These are phyloP conservation scores for Pteronura brasiliensis DNA, from an alignment of 2,113 vertebrate genomes.

Conservation along the genomic window DNA sequence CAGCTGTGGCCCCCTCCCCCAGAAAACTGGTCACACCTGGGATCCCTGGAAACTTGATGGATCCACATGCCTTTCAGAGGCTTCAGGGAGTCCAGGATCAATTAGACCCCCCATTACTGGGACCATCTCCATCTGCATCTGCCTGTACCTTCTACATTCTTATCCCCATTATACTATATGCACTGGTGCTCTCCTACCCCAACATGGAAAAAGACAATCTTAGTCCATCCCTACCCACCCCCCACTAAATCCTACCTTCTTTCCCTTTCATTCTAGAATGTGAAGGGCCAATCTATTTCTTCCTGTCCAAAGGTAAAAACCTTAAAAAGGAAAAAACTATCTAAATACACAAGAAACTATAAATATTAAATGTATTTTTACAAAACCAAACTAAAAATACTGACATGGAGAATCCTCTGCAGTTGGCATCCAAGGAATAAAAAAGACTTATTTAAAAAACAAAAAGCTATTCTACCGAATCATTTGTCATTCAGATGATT, in stretches of 20 bases:
- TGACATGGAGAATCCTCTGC: background rate
- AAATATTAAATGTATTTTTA: conserved; percentile 1
- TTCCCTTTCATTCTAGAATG: background rate
- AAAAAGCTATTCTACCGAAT: background rate
- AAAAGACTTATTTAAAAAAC: background rate
- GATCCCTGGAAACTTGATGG: background rate
- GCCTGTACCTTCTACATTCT: background rate
- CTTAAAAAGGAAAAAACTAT: background rate
- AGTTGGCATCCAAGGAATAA: background rate
- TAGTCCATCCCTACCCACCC: background rate
- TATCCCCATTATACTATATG: background rate
- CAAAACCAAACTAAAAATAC: background rate
- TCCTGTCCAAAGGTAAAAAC: background rate
- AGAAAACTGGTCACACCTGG: background rate
- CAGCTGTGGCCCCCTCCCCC: background rate
- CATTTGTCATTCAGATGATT: background rate
- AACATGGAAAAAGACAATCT: background rate
- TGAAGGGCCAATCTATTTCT: background rate
- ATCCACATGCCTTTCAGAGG: background rate
- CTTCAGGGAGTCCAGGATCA: background rate
- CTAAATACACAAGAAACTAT: background rate
- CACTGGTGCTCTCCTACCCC: background rate
- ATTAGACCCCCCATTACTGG: background rate
- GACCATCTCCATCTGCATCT: background rate
- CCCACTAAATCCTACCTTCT: background rate